Conservation (phyloP, 1,140 invertebrate species). For the Micrasema minimum region DNA sequence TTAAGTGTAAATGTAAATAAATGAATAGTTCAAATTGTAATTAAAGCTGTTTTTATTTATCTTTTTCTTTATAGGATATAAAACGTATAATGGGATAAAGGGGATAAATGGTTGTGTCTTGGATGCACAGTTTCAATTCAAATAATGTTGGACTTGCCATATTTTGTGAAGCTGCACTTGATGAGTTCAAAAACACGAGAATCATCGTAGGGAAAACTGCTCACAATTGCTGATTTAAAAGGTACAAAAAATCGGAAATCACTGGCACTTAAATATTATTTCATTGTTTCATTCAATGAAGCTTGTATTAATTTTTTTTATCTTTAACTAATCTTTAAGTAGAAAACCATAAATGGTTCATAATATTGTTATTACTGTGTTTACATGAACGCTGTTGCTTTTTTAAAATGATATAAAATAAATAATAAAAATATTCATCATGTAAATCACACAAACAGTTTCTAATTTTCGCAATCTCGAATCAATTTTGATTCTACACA, state of each 20-base stretch:
- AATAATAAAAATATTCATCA: neutral
- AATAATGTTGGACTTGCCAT: neutral
- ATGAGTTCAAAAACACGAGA: constrained; percentile 6
- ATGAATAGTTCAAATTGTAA: neutral
- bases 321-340: neutral
- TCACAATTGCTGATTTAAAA: neutral
- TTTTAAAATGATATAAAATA: neutral
- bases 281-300: neutral
- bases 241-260: neutral
- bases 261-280: neutral
- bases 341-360: neutral
- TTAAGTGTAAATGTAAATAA: neutral
- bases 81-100: neutral
- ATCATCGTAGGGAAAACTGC: neutral
- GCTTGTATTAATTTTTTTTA: neutral
- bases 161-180: neutral
- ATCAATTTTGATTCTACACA: no score
- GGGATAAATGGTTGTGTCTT: neutral
- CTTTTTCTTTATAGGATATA: neutral
- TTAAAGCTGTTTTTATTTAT: neutral
- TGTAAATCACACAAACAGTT: neutral
- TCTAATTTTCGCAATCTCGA: neutral
- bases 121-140: neutral
- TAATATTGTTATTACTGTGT: neutral
- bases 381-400: neutral